Evolutionary conservation across 2,888 invertebrate species (phyloP).

Genomic region (Oscheius sp.): DNA sequence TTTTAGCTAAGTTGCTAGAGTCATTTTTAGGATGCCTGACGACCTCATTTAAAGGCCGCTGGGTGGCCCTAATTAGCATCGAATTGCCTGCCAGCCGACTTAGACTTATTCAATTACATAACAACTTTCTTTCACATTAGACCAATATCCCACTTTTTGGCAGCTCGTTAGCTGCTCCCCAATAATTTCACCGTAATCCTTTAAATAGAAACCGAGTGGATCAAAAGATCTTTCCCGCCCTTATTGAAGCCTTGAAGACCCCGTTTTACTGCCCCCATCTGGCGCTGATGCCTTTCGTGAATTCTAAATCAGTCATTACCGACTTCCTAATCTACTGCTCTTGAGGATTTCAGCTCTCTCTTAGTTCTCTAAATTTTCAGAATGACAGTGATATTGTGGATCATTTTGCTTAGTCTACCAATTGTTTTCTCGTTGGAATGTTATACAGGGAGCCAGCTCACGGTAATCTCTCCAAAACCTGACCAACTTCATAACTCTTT

Average conservation of each 20-base stretch:
- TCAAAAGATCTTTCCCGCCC: neutral
- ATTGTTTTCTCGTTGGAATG: conserved; percentile 43
- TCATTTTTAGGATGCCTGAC: conserved; percentile 16
- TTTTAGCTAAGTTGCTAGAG: no score
- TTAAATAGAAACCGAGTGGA: conserved; percentile 8
- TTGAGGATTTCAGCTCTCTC: neutral
- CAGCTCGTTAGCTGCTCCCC: neutral
- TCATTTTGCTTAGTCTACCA: neutral
- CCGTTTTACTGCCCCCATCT: conserved; percentile 16
- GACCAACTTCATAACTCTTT: neutral
- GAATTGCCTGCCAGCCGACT: conserved; percentile 20
- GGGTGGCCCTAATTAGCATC: conserved; percentile 28
- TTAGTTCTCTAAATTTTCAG: neutral
- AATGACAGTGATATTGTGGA: conserved; percentile 2
- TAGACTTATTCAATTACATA: conserved; percentile 19
- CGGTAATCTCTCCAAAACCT: conserved; percentile 19
- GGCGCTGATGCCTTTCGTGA: conserved; percentile 6
- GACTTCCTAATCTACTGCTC: conserved; percentile 1
- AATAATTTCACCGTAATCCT: conserved; percentile 10
- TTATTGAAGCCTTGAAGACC: neutral
- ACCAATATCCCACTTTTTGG: neutral
- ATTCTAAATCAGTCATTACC: conserved; percentile 15
- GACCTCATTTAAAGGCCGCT: conserved; percentile 22
- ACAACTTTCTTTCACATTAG: conserved; percentile 17
- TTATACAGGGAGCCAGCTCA: conserved; percentile 66